These are phyloP conservation scores for Condylostylus longicornis DNA, from an alignment of 1,140 invertebrate species.

Conservation along the genomic window DNA sequence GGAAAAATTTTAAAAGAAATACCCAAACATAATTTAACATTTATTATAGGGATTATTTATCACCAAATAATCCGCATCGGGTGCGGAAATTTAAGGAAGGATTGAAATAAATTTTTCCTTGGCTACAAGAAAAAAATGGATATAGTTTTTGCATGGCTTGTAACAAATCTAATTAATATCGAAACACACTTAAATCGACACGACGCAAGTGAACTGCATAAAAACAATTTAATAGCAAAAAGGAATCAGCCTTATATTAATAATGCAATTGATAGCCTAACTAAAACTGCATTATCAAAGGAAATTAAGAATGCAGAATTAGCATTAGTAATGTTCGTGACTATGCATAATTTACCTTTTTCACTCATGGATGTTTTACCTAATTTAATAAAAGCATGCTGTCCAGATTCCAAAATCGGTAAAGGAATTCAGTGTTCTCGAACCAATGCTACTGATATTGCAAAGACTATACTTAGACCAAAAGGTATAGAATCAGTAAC, in stretches of 20 bases:
- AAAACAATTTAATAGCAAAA: neutral
- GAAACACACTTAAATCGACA: neutral
- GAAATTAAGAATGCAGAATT: neutral
- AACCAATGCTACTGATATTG: constrained; percentile 1
- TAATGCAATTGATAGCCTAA: neutral
- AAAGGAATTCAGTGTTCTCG: constrained; percentile 1
- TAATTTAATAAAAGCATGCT: constrained; percentile 2
- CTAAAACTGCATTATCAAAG: neutral
- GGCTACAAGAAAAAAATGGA: constrained; percentile 3
- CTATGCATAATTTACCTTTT: constrained; percentile 3
- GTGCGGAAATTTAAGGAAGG: constrained; percentile 1
- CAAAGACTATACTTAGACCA: no score
- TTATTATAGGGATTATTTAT: no score
- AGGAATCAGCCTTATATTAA: constrained; percentile 1
- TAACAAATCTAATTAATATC: neutral
- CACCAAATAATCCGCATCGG: no score
- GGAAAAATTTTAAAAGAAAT: no score
- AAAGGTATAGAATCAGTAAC: no score
- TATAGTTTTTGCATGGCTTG: constrained; percentile 1
- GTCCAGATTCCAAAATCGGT: constrained; percentile 2
- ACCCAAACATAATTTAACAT: no score
- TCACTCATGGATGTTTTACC: constrained; percentile 3
- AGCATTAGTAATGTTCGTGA: neutral
- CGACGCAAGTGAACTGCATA: neutral
- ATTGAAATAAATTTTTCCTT: neutral